Evolutionary conservation across 2,888 invertebrate genomes (phyloP).

Genomic region (Ptychoptera contaminata): DNA sequence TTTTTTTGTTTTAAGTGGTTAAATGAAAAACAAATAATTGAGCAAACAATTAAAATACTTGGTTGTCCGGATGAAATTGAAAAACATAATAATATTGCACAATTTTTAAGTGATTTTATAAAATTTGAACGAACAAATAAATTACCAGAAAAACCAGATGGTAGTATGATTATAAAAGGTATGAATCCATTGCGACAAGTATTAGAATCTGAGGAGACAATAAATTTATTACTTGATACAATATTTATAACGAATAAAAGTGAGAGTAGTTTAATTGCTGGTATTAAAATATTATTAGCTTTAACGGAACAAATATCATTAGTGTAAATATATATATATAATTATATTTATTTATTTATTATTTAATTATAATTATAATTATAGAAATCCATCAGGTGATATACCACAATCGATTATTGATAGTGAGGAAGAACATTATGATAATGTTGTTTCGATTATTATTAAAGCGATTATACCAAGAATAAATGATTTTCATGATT

Average conservation of each 20-base stretch:
- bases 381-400: slow-evolving; percentile 26
- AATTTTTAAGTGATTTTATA: slow-evolving; percentile 76
- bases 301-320: slow-evolving; percentile 36
- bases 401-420: slow-evolving; percentile 20
- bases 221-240: slow-evolving; percentile 53
- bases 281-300: slow-evolving; percentile 62
- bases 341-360: neutral
- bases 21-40: slow-evolving; percentile 72
- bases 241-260: slow-evolving; percentile 51
- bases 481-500: slow-evolving; percentile 50
- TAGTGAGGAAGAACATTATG: slow-evolving; percentile 40
- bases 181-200: slow-evolving; percentile 53
- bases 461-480: slow-evolving; percentile 46
- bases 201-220: slow-evolving; percentile 49
- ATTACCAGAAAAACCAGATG: slow-evolving; percentile 39
- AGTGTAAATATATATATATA: slow-evolving; percentile 8
- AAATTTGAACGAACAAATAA: slow-evolving; percentile 41
- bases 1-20: slow-evolving; percentile 54
- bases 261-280: slow-evolving; percentile 61
- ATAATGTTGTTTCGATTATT: slow-evolving; percentile 43
- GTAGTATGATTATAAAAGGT: slow-evolving; percentile 25
- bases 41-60: slow-evolving; percentile 52
- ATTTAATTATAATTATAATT: neutral
- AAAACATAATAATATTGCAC: slow-evolving; percentile 73
- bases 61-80: slow-evolving; percentile 50